These are phyloP conservation scores for Peromyscus nudipes DNA, from an alignment of 2,797 vertebrate genomes.

Conservation along the genomic window DNA sequence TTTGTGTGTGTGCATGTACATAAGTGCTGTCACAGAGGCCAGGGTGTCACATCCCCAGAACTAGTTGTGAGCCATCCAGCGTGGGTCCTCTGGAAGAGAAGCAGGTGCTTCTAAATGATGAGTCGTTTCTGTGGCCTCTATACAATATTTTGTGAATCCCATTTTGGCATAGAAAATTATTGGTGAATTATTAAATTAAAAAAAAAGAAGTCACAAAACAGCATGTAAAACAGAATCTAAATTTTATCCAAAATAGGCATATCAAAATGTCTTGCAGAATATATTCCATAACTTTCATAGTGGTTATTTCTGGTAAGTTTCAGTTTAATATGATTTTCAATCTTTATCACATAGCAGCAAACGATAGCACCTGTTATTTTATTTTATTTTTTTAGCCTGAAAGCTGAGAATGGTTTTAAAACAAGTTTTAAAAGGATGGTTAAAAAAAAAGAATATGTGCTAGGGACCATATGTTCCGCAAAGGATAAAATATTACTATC, in stretches of 20 bases:
- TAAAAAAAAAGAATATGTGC: background rate
- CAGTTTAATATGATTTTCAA: slow-evolving; percentile 58
- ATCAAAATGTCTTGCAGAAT: slow-evolving; percentile 53
- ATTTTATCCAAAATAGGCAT: slow-evolving; percentile 58
- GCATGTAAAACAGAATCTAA: slow-evolving; percentile 25
- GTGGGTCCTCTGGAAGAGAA: background rate
- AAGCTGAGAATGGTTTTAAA: slow-evolving; percentile 54
- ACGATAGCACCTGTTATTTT: background rate
- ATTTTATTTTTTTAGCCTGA: background rate
- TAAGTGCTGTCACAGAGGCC: background rate
- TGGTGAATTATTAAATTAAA: slow-evolving; percentile 56
- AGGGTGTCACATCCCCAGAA: background rate
- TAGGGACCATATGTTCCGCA: background rate
- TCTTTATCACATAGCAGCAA: slow-evolving; percentile 50
- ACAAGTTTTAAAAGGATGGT: slow-evolving; percentile 25
- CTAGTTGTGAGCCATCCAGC: background rate
- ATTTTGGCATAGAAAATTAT: slow-evolving; percentile 49
- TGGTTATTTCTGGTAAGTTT: slow-evolving; percentile 65
- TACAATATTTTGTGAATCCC: slow-evolving; percentile 3
- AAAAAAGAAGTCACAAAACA: slow-evolving; percentile 5
- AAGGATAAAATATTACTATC: slow-evolving; percentile 36
- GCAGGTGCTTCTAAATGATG: too few species aligned
- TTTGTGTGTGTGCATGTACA: background rate
- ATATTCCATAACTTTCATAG: slow-evolving; percentile 44
- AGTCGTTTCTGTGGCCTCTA: background rate